Percentiles rank a stretch among this genome's conserved stretches.
Evolutionary conservation across 2,113 vertebrate species (phyloP).

Genomic region (Myanophis thanlyinensis): DNA sequence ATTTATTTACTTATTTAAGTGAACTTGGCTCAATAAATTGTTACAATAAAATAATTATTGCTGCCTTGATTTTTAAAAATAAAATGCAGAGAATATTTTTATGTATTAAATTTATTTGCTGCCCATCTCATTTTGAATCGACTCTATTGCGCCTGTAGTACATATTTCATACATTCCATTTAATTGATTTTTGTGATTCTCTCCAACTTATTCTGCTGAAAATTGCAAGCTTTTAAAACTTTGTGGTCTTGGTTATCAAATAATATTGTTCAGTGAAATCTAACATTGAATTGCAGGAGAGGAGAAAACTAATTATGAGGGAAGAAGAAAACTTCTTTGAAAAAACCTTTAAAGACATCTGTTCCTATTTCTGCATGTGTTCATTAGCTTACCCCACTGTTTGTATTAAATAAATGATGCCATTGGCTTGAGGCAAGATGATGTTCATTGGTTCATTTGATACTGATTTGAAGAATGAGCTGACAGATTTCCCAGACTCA

Average conservation of each 20-base stretch:
- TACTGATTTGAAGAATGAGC: not conserved
- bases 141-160: not conserved
- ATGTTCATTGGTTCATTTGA: not conserved
- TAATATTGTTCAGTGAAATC: not conserved
- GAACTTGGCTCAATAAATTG: not conserved
- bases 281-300: not conserved
- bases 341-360: not conserved
- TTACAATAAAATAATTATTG: not conserved
- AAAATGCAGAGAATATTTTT: not conserved
- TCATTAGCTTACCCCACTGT: not conserved
- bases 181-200: not conserved
- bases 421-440: not conserved
- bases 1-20: not conserved
- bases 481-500: not conserved
- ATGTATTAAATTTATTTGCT: not conserved
- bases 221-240: not conserved
- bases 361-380: not conserved
- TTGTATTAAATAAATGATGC: constrained; percentile 7
- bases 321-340: not conserved
- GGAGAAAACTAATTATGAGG: not conserved
- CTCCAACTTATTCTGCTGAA: not conserved
- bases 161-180: not conserved
- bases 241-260: not conserved
- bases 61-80: not conserved
- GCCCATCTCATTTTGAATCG: not conserved